These are phyloP conservation scores for Myxocyprinus asiaticus DNA, from an alignment of 2,113 vertebrate species.

Conservation along the genomic window DNA sequence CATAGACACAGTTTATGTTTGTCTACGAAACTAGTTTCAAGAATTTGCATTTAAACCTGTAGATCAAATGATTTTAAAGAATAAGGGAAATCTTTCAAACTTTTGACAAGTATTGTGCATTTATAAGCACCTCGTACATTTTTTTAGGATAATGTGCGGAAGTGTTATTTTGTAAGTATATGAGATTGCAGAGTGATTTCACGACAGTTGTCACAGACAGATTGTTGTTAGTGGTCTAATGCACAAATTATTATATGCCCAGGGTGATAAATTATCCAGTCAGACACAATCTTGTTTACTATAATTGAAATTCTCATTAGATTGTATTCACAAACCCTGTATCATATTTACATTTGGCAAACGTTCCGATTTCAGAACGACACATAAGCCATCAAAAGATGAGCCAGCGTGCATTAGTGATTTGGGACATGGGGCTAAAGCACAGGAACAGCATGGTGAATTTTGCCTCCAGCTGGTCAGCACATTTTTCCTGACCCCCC, in stretches of 20 bases:
- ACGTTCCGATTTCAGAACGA: neutral
- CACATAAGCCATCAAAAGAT: neutral
- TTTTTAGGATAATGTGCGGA: too few species aligned
- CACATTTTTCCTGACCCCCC: constrained; percentile 43
- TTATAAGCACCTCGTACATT: too few species aligned
- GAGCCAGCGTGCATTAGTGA: constrained; percentile 8
- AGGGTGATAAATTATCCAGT: constrained; percentile 15
- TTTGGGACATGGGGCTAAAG: constrained; percentile 25
- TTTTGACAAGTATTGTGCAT: too few species aligned
- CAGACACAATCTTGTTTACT: constrained; percentile 22
- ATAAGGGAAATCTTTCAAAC: too few species aligned
- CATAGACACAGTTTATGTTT: too few species aligned
- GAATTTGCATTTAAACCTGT: too few species aligned
- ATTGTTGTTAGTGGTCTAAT: neutral
- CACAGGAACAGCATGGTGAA: constrained; percentile 31
- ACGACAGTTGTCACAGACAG: constrained; percentile 6
- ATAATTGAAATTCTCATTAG: neutral
- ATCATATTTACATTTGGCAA: constrained; percentile 19
- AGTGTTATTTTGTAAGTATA: neutral
- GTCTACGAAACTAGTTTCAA: too few species aligned
- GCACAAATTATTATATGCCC: constrained; percentile 7
- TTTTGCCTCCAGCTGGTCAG: constrained; percentile 44
- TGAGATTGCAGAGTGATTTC: neutral
- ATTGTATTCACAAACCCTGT: neutral
- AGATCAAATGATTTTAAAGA: too few species aligned